A percentile compares a stretch with the other conserved stretches of the same genome.
phyloP scores from a whole-genome alignment of 1,140 invertebrate species.

The Halesus radiatus region DNA sequence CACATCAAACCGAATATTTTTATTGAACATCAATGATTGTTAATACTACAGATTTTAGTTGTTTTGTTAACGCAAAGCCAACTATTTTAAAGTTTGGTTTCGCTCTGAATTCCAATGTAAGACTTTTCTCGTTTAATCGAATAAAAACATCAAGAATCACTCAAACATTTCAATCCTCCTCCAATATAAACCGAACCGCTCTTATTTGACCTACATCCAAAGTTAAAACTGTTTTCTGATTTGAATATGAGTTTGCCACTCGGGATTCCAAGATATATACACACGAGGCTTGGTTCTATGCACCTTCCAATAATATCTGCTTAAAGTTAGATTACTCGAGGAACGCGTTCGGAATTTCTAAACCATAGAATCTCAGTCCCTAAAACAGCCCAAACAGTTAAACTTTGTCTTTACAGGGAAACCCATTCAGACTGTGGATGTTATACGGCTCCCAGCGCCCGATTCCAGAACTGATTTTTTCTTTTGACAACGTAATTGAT shows the following conservation, averaged over 20 bases:
- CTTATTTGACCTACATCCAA: conserved; percentile 13
- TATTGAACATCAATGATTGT: too few species aligned
- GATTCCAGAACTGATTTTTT: conserved; percentile 41
- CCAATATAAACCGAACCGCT: not conserved
- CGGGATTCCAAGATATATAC: conserved; percentile 7
- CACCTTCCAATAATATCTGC: conserved; percentile 52
- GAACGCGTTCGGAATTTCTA: conserved; percentile 42
- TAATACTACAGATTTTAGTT: too few species aligned
- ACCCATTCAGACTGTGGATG: conserved; percentile 27
- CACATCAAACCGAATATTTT: too few species aligned
- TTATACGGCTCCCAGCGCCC: conserved; percentile 17
- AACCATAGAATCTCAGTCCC: conserved; percentile 29
- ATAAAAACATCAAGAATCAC: too few species aligned
- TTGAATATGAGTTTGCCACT: conserved; percentile 29
- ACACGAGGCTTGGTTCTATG: not conserved
- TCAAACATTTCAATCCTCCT: too few species aligned
- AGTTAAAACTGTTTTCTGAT: conserved; percentile 27
- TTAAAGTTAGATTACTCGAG: conserved; percentile 53
- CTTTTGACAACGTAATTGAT: conserved; percentile 49
- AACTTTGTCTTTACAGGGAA: conserved; percentile 46
- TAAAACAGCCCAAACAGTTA: conserved; percentile 46
- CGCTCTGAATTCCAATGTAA: too few species aligned
- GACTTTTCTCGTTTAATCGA: too few species aligned
- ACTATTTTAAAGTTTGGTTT: too few species aligned
- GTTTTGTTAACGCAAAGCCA: too few species aligned